Evolutionary conservation across 2,888 invertebrate genomes (phyloP).

Genomic region (Drosophila koepferae): DNA sequence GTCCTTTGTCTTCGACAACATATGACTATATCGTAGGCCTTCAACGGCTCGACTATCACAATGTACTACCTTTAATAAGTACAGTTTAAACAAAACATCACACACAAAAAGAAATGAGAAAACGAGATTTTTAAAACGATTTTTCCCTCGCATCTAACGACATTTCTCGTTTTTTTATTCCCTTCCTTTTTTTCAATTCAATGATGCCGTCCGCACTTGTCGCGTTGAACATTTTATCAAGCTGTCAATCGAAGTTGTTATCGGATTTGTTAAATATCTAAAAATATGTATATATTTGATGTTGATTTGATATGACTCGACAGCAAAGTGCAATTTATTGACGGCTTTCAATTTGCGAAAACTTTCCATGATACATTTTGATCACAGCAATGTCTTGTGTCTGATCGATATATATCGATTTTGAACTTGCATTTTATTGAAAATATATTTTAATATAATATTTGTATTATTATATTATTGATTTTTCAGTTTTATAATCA

Average conservation of each 20-base stretch:
- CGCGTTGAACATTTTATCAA: background rate
- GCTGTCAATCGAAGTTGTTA: background rate
- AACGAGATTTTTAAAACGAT: background rate
- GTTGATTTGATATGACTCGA: slow-evolving; percentile 1
- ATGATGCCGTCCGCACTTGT: background rate
- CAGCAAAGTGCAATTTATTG: background rate
- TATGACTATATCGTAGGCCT: slow-evolving; percentile 24
- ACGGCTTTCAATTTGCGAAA: background rate
- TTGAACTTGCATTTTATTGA: too few relatives aligned
- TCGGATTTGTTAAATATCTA: background rate
- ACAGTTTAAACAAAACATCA: slow-evolving; percentile 5
- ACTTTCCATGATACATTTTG: background rate
- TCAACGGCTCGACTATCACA: slow-evolving; percentile 48
- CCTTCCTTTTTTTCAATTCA: background rate
- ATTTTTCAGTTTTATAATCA: too few relatives aligned
- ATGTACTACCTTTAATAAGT: slow-evolving; percentile 6
- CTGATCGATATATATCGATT: too few relatives aligned
- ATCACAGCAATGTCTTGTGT: background rate
- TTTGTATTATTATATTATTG: too few relatives aligned
- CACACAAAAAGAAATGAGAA: background rate
- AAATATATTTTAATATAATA: too few relatives aligned
- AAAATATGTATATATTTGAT: background rate
- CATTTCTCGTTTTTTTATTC: background rate
- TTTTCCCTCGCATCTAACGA: background rate
- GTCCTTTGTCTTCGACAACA: slow-evolving; percentile 47